Conservation (phyloP, 2,797 vertebrate genomes). For the Pterois miles region DNA sequence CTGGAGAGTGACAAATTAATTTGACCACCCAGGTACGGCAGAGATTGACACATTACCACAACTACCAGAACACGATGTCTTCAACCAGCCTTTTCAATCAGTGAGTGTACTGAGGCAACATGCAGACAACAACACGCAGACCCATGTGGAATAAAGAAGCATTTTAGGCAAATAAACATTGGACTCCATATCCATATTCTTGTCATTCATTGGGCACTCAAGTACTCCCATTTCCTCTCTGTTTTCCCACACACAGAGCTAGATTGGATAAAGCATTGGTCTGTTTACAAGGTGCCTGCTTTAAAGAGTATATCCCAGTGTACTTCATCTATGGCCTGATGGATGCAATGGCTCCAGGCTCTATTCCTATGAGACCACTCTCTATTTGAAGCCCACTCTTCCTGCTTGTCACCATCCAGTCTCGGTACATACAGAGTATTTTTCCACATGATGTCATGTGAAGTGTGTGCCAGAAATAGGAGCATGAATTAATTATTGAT, state of each 20-base stretch:
- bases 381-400: slow-evolving; percentile 62
- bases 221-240: not conserved
- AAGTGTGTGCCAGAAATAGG: slow-evolving; percentile 49
- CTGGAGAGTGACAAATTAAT: slow-evolving; percentile 63
- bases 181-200: not conserved
- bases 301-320: slow-evolving; percentile 47
- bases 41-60: slow-evolving; percentile 39
- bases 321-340: slow-evolving; percentile 58
- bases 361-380: slow-evolving; percentile 51
- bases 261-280: slow-evolving; percentile 26
- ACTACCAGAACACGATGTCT: slow-evolving; percentile 43
- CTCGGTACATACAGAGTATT: slow-evolving; percentile 42
- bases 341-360: slow-evolving; percentile 49
- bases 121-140: not conserved
- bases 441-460: slow-evolving; percentile 49
- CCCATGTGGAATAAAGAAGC: not conserved
- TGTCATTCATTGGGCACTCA: slow-evolving; percentile 1
- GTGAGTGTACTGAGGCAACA: slow-evolving; percentile 22
- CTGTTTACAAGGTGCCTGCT: slow-evolving; percentile 51
- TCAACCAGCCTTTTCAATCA: slow-evolving; percentile 35
- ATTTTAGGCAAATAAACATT: not conserved
- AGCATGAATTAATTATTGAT: slow-evolving; percentile 48
- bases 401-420: slow-evolving; percentile 48
- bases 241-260: slow-evolving; percentile 5
- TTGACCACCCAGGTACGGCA: slow-evolving; percentile 44